Evolutionary conservation across 1,140 invertebrate genomes (phyloP), one percentile per base, ranked within the genome.

Genomic region (Meloidogyne exigua): DNA sequence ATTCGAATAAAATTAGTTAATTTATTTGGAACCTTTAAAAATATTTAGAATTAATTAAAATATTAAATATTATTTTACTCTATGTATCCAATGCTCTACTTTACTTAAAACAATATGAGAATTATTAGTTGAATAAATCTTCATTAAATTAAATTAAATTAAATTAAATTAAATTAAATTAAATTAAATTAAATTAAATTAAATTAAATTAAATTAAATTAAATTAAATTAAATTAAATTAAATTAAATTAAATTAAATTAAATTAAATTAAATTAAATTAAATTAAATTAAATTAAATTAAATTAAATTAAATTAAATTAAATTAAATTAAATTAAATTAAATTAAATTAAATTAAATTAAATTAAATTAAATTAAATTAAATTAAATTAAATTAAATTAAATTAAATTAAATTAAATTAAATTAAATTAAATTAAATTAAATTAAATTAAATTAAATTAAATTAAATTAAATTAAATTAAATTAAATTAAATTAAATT

Each of bases 21-120:
- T 65, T 65, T 26, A 26, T 81, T 32, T n/a, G 82, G 79, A 62
- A 82, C 23, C 71, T 73, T 62, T 39, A n/a, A 70, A 39, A 70
- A 70, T 15, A 11, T 63, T 70, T 39, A 18, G 3, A 4, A 18
- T 18, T 49, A 49, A 18, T 18, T 49, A 13, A 18, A 18, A 4
- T 18, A 25, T 25, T 0, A 70, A 39, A 63, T 28, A 21, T 57
- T 13, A 21, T 63, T 23, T 15, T 10, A 73, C 65, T 23, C 71
- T 57, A 70, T 82, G 81, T 7, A 82, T 72, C 81, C 81, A 82
- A n/a, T 78, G 81, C 36, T 84, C 69, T 28, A 82, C 83, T n/a
- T 62, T 57, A 25, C 62, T 72, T 21, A 81, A 82, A 23, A 81
- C 74, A 49, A 82, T 68, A 23, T 82, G 75, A 23, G 76, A 76